Base-by-base conservation (phyloP, 2,797 vertebrate species). In the Ammospiza maritima region DNA sequence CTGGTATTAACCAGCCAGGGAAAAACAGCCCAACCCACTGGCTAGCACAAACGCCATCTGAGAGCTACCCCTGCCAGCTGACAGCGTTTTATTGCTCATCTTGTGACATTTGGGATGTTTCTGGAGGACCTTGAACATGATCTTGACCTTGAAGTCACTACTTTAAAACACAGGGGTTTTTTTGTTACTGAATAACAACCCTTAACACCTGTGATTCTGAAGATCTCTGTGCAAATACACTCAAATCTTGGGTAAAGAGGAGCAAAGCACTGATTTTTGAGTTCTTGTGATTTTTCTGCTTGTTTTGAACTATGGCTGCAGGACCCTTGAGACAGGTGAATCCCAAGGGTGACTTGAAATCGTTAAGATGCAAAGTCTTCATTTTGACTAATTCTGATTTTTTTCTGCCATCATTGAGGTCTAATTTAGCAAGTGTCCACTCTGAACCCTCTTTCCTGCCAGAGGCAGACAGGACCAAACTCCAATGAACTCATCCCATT, bases 1-100 rank as follows among this genome's bases (percentile, higher is more conserved):
- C n/a, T 79, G 21, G 18, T 84, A 64, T 95, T 93, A 96, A 93
- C 45, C 42, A 20, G 16, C 48, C 58, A 95, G 40, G 45, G 27
- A 88, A 88, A 94, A 29, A 15, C 50, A 83, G 53, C 20, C 50
- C 57, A 73, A 53, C 20, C 20, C 40, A 42, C 13, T 56, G 60
- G 51, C 44, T 71, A 60, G 34, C 47, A 36, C 14, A n/a, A 81
- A 75, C 85, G 54, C 51, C 26, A 62, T 54, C 48, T 76, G 36
- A 91, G 82, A 94, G 50, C 34, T 36, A 42, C 18, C 29, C 64
- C 40, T 42, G 58, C 23, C 66, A 92, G 40, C 21, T 77, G 50
- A 13, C 40, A 77, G 44, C 27, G 25, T 21, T 85, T 88, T 83
- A 62, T 26, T 61, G 40, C 18, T 56, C 3, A 5, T 50, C 58